Conservation (phyloP, 2,113 vertebrate genomes). For the Notothenia rossii region DNA sequence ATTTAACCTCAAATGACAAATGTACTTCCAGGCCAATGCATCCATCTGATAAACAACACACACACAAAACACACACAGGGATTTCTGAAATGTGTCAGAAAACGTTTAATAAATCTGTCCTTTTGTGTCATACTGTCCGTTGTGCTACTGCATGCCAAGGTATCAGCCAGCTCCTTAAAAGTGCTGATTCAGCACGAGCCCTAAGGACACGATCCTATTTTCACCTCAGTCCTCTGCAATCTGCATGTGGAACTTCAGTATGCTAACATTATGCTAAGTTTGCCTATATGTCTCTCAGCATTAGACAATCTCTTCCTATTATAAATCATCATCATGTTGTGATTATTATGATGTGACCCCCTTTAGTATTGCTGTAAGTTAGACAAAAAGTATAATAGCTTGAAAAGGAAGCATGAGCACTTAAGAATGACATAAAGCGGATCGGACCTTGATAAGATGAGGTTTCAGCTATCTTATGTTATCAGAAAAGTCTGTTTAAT, state of each 20-base stretch:
- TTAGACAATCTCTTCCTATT: not conserved
- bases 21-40: constrained; percentile 33
- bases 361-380: not conserved
- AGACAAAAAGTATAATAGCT: not conserved
- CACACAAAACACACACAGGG: not conserved
- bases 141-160: not conserved
- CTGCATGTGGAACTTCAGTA: constrained; percentile 8
- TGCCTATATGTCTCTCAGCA: constrained; percentile 30
- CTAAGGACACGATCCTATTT: constrained; percentile 19
- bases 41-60: constrained; percentile 36
- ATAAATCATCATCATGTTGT: not conserved
- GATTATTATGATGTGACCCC: not conserved
- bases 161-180: constrained; percentile 16
- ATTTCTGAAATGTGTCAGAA: constrained; percentile 26
- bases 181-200: constrained; percentile 21
- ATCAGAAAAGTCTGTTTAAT: not conserved
- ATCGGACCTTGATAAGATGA: not conserved
- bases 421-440: not conserved
- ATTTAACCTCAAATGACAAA: constrained; percentile 15
- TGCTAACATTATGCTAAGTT: constrained; percentile 10
- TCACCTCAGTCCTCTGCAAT: constrained; percentile 17
- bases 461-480: not conserved
- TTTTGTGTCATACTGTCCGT: constrained; percentile 29
- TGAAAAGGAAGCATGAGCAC: constrained; percentile 10
- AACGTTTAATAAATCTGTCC: constrained; percentile 42